Conservation (phyloP, 1,140 invertebrate species). For the Drosophila trapezifrons region DNA sequence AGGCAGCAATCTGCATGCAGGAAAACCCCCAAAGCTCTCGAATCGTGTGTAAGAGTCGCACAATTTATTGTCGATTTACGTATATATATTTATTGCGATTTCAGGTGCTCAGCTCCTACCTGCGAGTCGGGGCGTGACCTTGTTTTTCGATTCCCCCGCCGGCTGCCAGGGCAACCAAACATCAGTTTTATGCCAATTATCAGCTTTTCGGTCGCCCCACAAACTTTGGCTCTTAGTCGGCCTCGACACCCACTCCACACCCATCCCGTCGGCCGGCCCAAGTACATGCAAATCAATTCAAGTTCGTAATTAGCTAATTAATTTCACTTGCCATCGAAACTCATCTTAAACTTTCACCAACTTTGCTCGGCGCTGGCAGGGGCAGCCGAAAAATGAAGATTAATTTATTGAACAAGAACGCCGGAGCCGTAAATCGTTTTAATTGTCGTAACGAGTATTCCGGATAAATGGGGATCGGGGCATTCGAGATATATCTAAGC, state of each 20-base stretch:
- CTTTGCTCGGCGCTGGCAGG: neutral
- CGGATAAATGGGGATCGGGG: slow-evolving; percentile 72
- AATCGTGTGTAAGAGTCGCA: slow-evolving; percentile 59
- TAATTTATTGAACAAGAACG: slow-evolving; percentile 75
- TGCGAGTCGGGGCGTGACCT: neutral
- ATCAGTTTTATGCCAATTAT: slow-evolving; percentile 22
- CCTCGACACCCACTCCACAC: neutral
- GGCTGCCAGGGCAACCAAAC: neutral
- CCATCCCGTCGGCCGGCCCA: neutral
- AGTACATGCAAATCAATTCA: slow-evolving; percentile 63
- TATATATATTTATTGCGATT: slow-evolving; percentile 48
- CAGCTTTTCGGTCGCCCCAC: slow-evolving; percentile 1
- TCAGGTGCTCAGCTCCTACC: neutral
- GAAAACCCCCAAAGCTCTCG: slow-evolving; percentile 12
- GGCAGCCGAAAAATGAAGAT: slow-evolving; percentile 41
- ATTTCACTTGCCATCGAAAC: slow-evolving; percentile 53
- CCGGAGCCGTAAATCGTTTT: slow-evolving; percentile 71
- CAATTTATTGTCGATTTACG: slow-evolving; percentile 68
- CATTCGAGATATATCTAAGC: slow-evolving; percentile 69
- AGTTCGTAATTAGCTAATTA: slow-evolving; percentile 79
- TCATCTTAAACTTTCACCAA: slow-evolving; percentile 20
- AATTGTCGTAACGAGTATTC: slow-evolving; percentile 71
- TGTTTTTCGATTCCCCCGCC: neutral
- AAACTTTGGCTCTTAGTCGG: neutral
- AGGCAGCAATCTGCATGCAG: slow-evolving; percentile 30